These are phyloP conservation scores for Linurgus olivaceus DNA, from an alignment of 2,797 vertebrate genomes.

Conservation along the genomic window DNA sequence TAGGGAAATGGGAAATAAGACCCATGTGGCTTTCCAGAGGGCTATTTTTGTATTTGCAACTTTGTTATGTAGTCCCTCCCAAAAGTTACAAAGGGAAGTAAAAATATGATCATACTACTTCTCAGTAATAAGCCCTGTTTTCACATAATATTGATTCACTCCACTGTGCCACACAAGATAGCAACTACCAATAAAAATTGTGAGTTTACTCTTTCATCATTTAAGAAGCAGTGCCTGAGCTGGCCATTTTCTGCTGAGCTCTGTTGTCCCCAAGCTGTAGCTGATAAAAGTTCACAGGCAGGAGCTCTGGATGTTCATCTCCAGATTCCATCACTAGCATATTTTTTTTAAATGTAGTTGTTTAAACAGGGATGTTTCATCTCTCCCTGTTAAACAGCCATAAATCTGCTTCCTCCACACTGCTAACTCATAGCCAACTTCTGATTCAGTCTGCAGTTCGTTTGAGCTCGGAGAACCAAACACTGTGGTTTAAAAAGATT, in stretches of 20 bases:
- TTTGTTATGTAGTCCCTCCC: neutral
- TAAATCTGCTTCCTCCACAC: conserved; percentile 18
- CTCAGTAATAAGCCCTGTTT: conserved; percentile 29
- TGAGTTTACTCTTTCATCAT: conserved; percentile 10
- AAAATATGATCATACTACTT: neutral
- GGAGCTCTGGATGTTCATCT: conserved; percentile 32
- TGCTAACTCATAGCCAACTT: conserved; percentile 41
- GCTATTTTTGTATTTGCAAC: neutral
- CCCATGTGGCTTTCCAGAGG: conserved; percentile 13
- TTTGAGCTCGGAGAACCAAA: conserved; percentile 50
- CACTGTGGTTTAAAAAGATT: conserved; percentile 46
- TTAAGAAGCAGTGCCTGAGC: neutral
- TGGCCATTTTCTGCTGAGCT: neutral
- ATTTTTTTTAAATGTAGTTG: conserved; percentile 51
- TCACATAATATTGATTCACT: neutral
- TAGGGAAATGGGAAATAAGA: conserved; percentile 15
- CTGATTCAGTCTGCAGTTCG: neutral
- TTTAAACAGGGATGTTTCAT: conserved; percentile 19
- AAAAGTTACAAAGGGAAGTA: neutral
- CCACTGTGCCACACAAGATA: neutral
- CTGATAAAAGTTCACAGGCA: conserved; percentile 48
- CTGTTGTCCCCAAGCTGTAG: neutral
- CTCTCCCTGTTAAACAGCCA: conserved; percentile 52
- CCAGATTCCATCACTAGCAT: neutral
- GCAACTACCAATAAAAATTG: conserved; percentile 13